Base-by-base conservation (phyloP, 2,113 vertebrate genomes). In the Heteronetta atricapilla region DNA sequence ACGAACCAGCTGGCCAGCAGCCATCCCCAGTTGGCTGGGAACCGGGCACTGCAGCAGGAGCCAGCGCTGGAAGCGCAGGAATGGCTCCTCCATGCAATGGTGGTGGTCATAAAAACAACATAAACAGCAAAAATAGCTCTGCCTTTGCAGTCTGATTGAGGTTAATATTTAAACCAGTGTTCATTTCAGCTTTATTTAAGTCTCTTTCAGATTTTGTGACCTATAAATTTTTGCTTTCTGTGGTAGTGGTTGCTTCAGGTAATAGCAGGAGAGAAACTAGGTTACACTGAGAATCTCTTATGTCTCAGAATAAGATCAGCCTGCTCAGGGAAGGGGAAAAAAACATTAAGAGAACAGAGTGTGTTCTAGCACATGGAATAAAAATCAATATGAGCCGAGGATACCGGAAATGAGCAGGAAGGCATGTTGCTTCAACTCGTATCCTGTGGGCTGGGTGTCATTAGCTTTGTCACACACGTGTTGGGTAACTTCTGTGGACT, bases 171-270 rank as follows among this genome's bases (percentile, higher is more conserved):
- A 90, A 60, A 31, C 34, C 63, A 19, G 16, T 52, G 11, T 64
- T 82, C n/a, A 13, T 90, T 93, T 94, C 66, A 81, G 63, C 50
- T 93, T 95, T 95, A 84, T 84, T 94, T 87, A 86, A 82, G 92
- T 87, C 92, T 96, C 81, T 73, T 46, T 93, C 88, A 89, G 69
- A 53, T 76, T 82, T 67, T 0, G 0, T 96, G 79, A 63, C 58
- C 86, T 56, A 60, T 56, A 17, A 28, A 23, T 60, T 34, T 83
- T 82, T 77, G 56, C 19, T 79, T 56, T 56, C 29, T 80, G 83
- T 87, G 55, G 63, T 95, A 34, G 50, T 92, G 23, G 36, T 87
- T 48, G 67, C 69, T 95, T 93, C 36, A 7, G 50, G 36, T 88
- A 86, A 88, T 76, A 90, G 63, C 38, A 31, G 66, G 38, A 64